Evolutionary conservation across 2,888 invertebrate species (phyloP), one percentile per base, ranked within the genome.

Genomic region (Dastarcus helophoroides): DNA sequence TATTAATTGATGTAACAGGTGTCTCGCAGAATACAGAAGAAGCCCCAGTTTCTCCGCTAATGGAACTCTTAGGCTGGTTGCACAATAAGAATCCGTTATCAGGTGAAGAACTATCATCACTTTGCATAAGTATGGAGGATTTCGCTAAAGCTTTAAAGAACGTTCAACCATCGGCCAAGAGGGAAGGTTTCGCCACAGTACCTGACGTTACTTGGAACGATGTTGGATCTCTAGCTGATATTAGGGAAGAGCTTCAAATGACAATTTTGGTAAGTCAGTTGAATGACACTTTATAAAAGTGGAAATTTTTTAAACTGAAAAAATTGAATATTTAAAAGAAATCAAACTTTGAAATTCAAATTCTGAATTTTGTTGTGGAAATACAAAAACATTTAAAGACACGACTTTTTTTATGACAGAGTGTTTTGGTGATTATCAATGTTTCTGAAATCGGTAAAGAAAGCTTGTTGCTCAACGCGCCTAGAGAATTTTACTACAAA

Each of bases 161-260:
- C 32, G 81, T 91, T 4, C 89, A 90, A 56, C 95, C 95, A 0
- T 89, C 90, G 29, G 83, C 93, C 0, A 94, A 93, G 50, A 69
- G 95, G 43, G 97, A 98, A 67, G 97, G 97, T 28, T 95, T 98
- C 62, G 88, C 89, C 2, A 94, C 94, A 1, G 90, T 98, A 8
- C 97, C 98, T 2, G 90, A 93, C 65, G 89, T 90, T 1, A 88
- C 89, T 2, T 98, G 97, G 97, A 78, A 88, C 21, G 93, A 98
- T 65, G 76, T 98, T 42, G 98, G 98, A 0, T 94, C 95, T 1
- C 61, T 98, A 29, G 71, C 71, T 29, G 77, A 84, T 53, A 82
- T 98, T 24, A 70, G 94, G 31, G 80, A 89, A 51, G 90, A 94
- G 51, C 65, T 98, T 17, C 82, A 91, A 56, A 67, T 90, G 61